Percentiles rank a stretch among this genome's conserved stretches.
Evolutionary conservation across 2,888 invertebrate genomes (phyloP).

Genomic region (Poecilobothrus nobilitatus): DNA sequence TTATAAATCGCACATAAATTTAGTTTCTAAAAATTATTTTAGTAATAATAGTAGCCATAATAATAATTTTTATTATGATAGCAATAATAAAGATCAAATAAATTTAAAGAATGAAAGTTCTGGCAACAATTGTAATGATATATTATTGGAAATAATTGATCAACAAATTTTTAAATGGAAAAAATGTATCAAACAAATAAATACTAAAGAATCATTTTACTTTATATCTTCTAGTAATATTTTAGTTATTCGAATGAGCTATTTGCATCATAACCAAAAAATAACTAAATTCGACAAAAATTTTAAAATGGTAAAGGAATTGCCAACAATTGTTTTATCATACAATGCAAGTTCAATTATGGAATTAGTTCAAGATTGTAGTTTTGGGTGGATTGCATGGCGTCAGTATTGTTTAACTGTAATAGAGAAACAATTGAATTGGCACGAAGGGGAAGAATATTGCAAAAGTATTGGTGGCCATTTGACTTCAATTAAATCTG

Average conservation of each 20-base stretch:
- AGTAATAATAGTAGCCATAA: background rate
- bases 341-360: constrained; percentile 57
- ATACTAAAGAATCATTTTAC: constrained; percentile 28
- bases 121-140: constrained; percentile 26
- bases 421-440: constrained; percentile 51
- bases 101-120: background rate
- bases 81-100: background rate
- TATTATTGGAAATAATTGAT: constrained; percentile 32
- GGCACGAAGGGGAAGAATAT: constrained; percentile 60
- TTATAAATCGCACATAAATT: constrained; percentile 9
- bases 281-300: background rate
- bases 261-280: background rate
- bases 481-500: constrained; percentile 56
- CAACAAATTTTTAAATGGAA: constrained; percentile 32
- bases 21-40: background rate
- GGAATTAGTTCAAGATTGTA: constrained; percentile 56
- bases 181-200: constrained; percentile 29
- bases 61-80: background rate
- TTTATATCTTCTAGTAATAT: constrained; percentile 32
- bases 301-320: constrained; percentile 10
- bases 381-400: constrained; percentile 61
- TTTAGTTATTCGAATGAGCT: constrained; percentile 25
- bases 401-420: constrained; percentile 59
- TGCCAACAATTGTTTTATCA: constrained; percentile 52
- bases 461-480: constrained; percentile 58